Percentiles rank a stretch among this genome's conserved stretches.
phyloP scores from a whole-genome alignment of 2,113 vertebrate genomes.

The Nettapus auritus region DNA sequence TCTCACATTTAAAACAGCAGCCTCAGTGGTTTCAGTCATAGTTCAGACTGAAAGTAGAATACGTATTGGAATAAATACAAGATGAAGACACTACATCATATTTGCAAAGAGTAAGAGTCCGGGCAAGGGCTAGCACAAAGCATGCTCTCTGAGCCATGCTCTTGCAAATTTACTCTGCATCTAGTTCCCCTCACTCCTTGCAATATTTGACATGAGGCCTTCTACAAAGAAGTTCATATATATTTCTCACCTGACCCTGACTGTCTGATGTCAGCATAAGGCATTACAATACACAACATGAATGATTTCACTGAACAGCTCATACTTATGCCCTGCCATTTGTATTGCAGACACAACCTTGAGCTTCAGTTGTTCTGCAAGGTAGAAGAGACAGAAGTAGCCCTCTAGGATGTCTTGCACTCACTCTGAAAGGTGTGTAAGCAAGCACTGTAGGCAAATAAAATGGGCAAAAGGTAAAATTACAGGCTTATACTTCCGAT shows the following conservation, averaged over 20 bases:
- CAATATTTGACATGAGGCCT: not conserved
- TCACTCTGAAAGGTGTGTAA: not conserved
- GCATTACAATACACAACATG: not conserved
- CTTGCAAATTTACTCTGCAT: not conserved
- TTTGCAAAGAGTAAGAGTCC: not conserved
- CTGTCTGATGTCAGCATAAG: not conserved
- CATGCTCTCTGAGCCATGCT: not conserved
- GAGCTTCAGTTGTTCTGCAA: not conserved
- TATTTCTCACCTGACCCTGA: not conserved
- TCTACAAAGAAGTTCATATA: not conserved
- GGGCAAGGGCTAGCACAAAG: not conserved
- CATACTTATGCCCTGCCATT: not conserved
- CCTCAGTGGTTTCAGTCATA: not conserved
- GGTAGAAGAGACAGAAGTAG: not conserved
- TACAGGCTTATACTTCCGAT: not conserved
- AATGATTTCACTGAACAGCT: not conserved
- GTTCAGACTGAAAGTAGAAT: not conserved
- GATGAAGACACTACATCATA: not conserved
- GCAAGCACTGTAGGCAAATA: not conserved
- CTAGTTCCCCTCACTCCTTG: not conserved
- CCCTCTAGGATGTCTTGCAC: not conserved
- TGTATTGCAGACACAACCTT: not conserved
- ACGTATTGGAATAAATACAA: not conserved
- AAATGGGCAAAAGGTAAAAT: not conserved
- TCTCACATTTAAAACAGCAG: not conserved